These are phyloP conservation scores for Eilema griseolum DNA, from an alignment of 2,888 invertebrate species.

Conservation along the genomic window DNA sequence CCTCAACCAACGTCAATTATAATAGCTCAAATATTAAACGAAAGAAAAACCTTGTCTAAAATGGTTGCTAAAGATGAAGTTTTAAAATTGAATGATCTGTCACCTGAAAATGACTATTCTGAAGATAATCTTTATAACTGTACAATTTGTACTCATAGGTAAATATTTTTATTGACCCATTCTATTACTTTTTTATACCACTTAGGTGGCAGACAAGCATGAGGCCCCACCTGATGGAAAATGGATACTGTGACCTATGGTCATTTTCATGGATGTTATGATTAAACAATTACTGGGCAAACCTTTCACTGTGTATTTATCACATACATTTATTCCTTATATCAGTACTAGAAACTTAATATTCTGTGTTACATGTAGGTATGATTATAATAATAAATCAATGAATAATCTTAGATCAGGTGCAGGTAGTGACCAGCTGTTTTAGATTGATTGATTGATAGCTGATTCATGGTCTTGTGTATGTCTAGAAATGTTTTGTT, in stretches of 20 bases:
- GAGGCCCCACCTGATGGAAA: no score
- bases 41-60: constrained; percentile 47
- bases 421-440: neutral
- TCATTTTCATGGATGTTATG: no score
- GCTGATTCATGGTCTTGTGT: neutral
- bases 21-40: constrained; percentile 66
- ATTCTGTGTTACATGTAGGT: neutral
- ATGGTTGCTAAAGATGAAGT: constrained; percentile 25
- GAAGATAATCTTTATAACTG: constrained; percentile 23
- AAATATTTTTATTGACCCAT: constrained; percentile 8
- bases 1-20: constrained; percentile 71
- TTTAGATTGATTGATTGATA: no score
- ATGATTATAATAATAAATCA: no score
- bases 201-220: no score
- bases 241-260: no score
- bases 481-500: neutral
- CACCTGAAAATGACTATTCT: constrained; percentile 13
- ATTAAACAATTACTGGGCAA: neutral
- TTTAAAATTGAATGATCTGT: neutral
- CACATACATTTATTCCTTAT: neutral
- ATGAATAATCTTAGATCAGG: no score
- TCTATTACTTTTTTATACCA: neutral
- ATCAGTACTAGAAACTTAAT: no score
- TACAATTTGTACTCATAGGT: constrained; percentile 37
- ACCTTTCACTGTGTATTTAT: no score